Base-by-base conservation (phyloP, 2,888 invertebrate species). In the Chaetoderma sp. region DNA sequence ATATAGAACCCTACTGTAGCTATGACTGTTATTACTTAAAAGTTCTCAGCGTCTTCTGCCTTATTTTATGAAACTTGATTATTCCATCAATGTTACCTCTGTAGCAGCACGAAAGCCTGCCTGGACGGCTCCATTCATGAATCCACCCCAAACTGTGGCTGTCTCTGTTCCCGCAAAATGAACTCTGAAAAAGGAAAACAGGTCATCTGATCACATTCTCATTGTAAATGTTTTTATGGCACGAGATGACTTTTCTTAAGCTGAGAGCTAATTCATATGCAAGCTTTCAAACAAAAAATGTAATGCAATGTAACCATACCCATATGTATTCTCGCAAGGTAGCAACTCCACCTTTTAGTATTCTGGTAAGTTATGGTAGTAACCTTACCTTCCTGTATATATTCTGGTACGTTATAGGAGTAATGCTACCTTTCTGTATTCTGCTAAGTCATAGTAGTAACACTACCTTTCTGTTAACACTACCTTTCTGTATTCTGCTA, bases 41-140 rank as follows among this genome's bases (percentile, higher is more conserved):
- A n/a, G n/a, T n/a, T n/a, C n/a, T n/a, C n/a, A n/a, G n/a, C n/a
- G n/a, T n/a, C n/a, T n/a, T n/a, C n/a, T n/a, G n/a, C n/a, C n/a
- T n/a, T n/a, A n/a, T n/a, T n/a, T n/a, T n/a, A n/a, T n/a, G n/a
- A n/a, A n/a, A n/a, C n/a, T n/a, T n/a, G n/a, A 1, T 1, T n/a
- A 21, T 23, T 0, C 25, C 13, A 30, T 25, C 23, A 10, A 10
- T 32, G 54, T 42, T 8, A 72, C 72, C 57, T 72, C 71, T 25
- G 33, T 50, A 10, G 69, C 69, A 0, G 72, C 70, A 18, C 63
- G 33, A 18, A 61, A 44, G 30, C 69, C 73, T n/a, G 66, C 58
- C 30, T 65, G 63, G 10, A 73, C 60, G 5, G 72, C 72, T n/a
- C 72, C 72, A 47, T 68, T 64, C 72, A 72, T 72, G 42, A 68